Percentiles rank a stretch among this genome's conserved stretches.
phyloP scores from a whole-genome alignment of 2,113 vertebrate species.

The Rutilus rutilus region DNA sequence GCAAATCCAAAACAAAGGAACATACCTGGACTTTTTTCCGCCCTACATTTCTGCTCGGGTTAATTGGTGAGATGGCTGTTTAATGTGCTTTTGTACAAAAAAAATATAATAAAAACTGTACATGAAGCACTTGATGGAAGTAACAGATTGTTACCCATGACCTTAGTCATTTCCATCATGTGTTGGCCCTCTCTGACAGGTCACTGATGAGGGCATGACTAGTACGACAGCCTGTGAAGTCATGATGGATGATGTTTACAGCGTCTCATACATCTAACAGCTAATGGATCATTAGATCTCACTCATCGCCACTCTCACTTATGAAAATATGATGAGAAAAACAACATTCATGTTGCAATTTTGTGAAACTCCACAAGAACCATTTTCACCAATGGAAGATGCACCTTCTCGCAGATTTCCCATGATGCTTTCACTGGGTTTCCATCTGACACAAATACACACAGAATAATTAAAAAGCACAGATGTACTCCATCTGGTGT shows the following conservation, averaged over 20 bases:
- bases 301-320: background rate
- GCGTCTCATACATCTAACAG: background rate
- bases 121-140: background rate
- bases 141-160: slow-evolving; percentile 12
- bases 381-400: background rate
- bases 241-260: slow-evolving; percentile 32
- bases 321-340: background rate
- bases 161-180: slow-evolving; percentile 12
- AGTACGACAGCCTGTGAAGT: background rate
- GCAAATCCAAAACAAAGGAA: background rate
- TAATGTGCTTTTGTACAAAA: background rate
- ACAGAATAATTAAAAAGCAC: background rate
- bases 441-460: background rate
- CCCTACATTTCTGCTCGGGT: too few species aligned
- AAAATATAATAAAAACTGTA: background rate
- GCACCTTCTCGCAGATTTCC: background rate
- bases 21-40: background rate
- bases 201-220: background rate
- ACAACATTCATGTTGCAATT: background rate
- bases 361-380: background rate
- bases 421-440: background rate
- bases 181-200: background rate
- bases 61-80: background rate
- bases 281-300: slow-evolving; percentile 15
- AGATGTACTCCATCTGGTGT: background rate